Base-by-base conservation (phyloP, 2,888 invertebrate species). In the Selenia dentaria region DNA sequence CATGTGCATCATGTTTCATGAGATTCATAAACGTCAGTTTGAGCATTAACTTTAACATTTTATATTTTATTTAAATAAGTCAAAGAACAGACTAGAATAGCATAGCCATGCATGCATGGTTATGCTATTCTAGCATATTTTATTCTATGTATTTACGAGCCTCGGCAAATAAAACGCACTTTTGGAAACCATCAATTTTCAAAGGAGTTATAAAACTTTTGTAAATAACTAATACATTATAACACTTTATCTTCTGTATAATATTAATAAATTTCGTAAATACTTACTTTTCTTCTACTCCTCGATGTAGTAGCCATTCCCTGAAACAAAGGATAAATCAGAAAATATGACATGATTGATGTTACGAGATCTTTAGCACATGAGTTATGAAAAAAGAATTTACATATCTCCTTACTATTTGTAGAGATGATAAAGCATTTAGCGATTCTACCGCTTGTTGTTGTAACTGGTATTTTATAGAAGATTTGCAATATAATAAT, bases 271-370 rank as follows among this genome's bases (percentile, higher is more conserved):
- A 13, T 38, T 10, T 35, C 27, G 2, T 25, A 35, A 33, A 39
- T 40, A 64, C 70, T 75, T 46, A 78, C 77, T 73, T 77, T 78
- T 72, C 76, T 71, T 59, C 83, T 77, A 70, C 74, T 83, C 54
- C 83, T 72, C 37, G 83, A 83, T 12, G 83, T 82, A 45, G 83
- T 83, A 38, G 83, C 83, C 87, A 88, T 88, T 49, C 88, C 87
- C 88, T 88, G 83, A 33, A 83, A 68, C 44, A 71, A 62, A 74
- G 62, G 13, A 48, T 29, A 65, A 63, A 54, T 38, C 10, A 4
- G 2, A 10, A 3, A 10, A 9, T 3, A 9, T 0, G 8, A 25
- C 25, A 24, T 34, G n/a, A 40, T 11, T 14, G 18, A 56, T 33
- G 6, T 10, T 25, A 25, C 6, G 8, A 6, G 5, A 22, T 4